A percentile compares a stretch with the other conserved stretches of the same genome.
Evolutionary conservation across 1,140 invertebrate genomes (phyloP).

Genomic region (Mycetomoellerius zeteki): DNA sequence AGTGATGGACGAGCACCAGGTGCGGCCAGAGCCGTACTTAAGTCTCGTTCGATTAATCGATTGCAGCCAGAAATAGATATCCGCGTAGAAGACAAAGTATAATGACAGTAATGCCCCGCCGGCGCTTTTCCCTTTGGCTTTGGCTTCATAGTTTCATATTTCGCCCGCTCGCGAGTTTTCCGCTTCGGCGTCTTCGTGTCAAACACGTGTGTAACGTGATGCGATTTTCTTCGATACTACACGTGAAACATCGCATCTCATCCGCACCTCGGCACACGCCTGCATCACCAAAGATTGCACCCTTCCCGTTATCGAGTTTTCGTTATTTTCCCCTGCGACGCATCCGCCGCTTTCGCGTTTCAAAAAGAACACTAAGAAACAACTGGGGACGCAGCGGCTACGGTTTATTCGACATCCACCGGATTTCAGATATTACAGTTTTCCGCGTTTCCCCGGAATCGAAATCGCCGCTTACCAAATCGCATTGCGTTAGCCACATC

Average conservation of each 20-base stretch:
- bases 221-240: conserved; percentile 11
- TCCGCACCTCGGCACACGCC: neutral
- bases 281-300: neutral
- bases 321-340: neutral
- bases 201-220: conserved; percentile 11
- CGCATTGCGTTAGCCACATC: conserved; percentile 72
- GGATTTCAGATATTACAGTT: conserved; percentile 53
- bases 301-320: neutral
- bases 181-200: neutral
- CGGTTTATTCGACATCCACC: neutral
- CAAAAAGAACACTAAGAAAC: conserved; percentile 30
- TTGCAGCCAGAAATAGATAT: conserved; percentile 70
- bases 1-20: conserved; percentile 79
- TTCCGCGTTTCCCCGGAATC: conserved; percentile 44
- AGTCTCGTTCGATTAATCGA: conserved; percentile 79
- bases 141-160: conserved; percentile 48
- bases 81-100: conserved; percentile 55
- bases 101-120: conserved; percentile 59
- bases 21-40: conserved; percentile 74
- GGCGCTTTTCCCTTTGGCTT: conserved; percentile 39
- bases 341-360: neutral
- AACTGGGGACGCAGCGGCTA: neutral
- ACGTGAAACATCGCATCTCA: neutral
- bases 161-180: conserved; percentile 28
- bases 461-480: conserved; percentile 64